These are phyloP conservation scores for Dendropsophus ebraccatus DNA, from an alignment of 2,113 vertebrate species.

Conservation along the genomic window DNA sequence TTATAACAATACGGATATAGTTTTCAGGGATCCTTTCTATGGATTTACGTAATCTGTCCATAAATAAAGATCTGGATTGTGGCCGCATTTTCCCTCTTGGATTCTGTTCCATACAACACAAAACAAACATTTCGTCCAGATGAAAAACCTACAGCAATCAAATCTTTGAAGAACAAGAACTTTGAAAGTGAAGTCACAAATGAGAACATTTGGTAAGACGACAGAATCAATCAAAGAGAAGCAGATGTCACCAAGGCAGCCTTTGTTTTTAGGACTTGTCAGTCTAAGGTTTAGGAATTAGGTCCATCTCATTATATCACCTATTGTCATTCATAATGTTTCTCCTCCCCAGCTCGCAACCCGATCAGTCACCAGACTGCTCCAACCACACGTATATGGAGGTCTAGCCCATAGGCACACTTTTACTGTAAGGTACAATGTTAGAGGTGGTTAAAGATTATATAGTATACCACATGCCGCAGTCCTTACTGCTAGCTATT, in stretches of 20 bases:
- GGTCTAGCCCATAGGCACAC: neutral
- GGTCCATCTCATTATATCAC: slow-evolving; percentile 75
- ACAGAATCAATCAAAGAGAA: slow-evolving; percentile 68
- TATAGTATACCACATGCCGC: neutral
- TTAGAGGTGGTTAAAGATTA: slow-evolving; percentile 15
- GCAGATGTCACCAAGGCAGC: slow-evolving; percentile 78
- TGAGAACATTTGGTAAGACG: slow-evolving; percentile 74
- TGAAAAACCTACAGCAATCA: slow-evolving; percentile 25
- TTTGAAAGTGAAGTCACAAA: slow-evolving; percentile 60
- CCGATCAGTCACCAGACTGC: slow-evolving; percentile 56
- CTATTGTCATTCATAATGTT: slow-evolving; percentile 83
- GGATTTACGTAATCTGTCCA: neutral
- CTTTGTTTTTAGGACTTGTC: slow-evolving; percentile 73
- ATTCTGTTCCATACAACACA: neutral
- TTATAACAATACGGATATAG: neutral
- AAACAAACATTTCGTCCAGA: neutral
- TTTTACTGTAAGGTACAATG: slow-evolving; percentile 1
- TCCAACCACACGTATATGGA: slow-evolving; percentile 59
- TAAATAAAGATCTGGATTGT: neutral
- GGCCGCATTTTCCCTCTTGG: neutral
- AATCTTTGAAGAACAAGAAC: slow-evolving; percentile 29
- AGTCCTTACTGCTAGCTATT: neutral
- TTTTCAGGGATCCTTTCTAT: neutral
- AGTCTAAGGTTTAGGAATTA: slow-evolving; percentile 62
- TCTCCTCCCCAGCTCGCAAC: slow-evolving; percentile 55